Percentiles rank a stretch among this genome's conserved stretches.
Evolutionary conservation across 2,113 vertebrate genomes (phyloP).

Genomic region (Gopherus evgoodei): DNA sequence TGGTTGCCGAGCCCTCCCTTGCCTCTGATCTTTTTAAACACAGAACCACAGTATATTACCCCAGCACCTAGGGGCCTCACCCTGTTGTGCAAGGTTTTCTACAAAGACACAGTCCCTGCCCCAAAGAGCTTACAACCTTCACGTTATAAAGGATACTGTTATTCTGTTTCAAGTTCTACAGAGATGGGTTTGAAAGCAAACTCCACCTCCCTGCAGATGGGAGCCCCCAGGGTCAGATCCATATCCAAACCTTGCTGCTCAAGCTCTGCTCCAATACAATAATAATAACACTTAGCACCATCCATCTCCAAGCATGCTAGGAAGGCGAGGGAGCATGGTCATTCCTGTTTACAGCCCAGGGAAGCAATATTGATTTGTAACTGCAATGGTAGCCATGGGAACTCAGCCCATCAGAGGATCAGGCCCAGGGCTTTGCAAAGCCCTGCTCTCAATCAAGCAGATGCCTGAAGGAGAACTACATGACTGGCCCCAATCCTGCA

Average conservation of each 20-base stretch:
- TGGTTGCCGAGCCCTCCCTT: slow-evolving; percentile 70
- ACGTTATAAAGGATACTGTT: not conserved
- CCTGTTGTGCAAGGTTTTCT: not conserved
- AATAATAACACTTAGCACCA: not conserved
- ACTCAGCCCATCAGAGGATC: not conserved
- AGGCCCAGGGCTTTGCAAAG: not conserved
- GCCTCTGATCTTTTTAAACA: not conserved
- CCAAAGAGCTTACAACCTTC: not conserved
- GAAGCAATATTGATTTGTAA: not conserved
- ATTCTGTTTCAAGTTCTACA: rapidly evolving
- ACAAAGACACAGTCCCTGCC: not conserved
- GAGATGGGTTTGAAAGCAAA: not conserved
- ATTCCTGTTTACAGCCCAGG: not conserved
- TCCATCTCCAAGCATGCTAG: not conserved
- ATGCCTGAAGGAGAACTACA: not conserved
- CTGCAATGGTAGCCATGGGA: not conserved
- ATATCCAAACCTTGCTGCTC: rapidly evolving
- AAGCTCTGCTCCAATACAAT: rapidly evolving
- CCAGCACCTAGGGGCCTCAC: not conserved
- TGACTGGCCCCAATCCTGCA: not conserved
- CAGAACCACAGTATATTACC: rapidly evolving
- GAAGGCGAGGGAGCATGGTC: not conserved
- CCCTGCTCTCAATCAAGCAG: not conserved
- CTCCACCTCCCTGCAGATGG: not conserved
- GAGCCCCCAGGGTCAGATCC: rapidly evolving